Evolutionary conservation across 2,888 invertebrate genomes (phyloP), one percentile per base, ranked within the genome.

Genomic region (Antheraea yamamai): DNA sequence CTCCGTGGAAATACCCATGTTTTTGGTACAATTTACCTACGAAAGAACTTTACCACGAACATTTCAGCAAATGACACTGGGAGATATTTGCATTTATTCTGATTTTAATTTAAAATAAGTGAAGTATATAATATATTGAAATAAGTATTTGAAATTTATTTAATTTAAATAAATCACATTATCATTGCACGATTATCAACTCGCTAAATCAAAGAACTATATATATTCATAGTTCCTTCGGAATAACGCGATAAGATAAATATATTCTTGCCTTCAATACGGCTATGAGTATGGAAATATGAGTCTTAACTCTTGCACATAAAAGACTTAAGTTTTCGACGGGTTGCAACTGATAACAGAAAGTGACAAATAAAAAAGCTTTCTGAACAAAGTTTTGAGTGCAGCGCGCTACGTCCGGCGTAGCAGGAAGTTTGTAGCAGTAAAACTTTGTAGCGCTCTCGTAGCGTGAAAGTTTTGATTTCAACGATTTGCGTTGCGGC

Each of bases 381-480:
- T 90, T 90, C 87, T 88, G 86, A 93, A 93, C 92, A 93, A 94
- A 95, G 93, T 95, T 94, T 93, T 91, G 94, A 93, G 93, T 92
- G 90, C 89, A 89, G 88, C 90, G 90, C 91, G 91, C 93, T 92
- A 92, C 92, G 90, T 86, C 85, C 84, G 82, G 89, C 93, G 95
- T 95, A 94, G 94, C 94, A 94, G 95, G 94, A 95, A 95, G 94
- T 94, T 94, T 91, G 95, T 95, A 95, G 94, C 94, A 89, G 92
- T 93, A 93, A 94, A 95, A 95, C 94, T 94, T 94, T 93, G 95
- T 95, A 95, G 94, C 94, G 93, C 91, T 92, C 91, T 90, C 93
- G 94, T 93, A 94, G 94, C 94, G 95, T 93, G 95, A 95, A 95
- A 95, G 94, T 95, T 94, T 94, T 95, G 94, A 95, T 94, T 95